These are phyloP conservation scores for Salminus brasiliensis DNA, from an alignment of 2,113 vertebrate species.

Conservation along the genomic window DNA sequence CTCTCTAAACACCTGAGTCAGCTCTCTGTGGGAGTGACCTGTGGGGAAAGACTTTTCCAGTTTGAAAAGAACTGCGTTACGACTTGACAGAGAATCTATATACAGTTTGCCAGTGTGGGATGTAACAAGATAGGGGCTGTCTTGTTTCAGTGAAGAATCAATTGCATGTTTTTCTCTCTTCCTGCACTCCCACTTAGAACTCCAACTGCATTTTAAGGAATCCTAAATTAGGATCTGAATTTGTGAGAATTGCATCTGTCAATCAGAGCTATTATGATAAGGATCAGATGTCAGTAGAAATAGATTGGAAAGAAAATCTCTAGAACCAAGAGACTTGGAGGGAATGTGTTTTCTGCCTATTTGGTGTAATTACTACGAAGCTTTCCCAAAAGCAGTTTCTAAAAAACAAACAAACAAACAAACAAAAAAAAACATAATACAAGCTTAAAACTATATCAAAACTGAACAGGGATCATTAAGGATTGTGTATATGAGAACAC, in stretches of 20 bases:
- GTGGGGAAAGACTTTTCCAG: conserved; percentile 1
- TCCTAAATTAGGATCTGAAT: background rate
- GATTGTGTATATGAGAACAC: too few relatives aligned
- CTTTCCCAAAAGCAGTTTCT: too few relatives aligned
- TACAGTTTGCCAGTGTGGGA: background rate
- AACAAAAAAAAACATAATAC: too few relatives aligned
- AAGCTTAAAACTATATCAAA: too few relatives aligned
- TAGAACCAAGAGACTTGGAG: background rate
- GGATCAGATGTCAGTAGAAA: background rate
- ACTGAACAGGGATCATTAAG: too few relatives aligned
- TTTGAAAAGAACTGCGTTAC: background rate
- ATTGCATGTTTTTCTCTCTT: background rate
- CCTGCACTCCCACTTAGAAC: too few relatives aligned
- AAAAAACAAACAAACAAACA: too few relatives aligned
- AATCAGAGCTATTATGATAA: background rate
- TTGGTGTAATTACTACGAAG: too few relatives aligned
- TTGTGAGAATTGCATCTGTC: background rate
- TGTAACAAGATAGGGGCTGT: background rate
- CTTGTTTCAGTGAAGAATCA: background rate
- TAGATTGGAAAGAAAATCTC: background rate
- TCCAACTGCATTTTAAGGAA: background rate
- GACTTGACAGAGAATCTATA: background rate
- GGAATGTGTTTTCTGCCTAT: too few relatives aligned
- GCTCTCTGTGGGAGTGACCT: conserved; percentile 25
- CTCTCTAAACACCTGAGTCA: conserved; percentile 41